Conservation (phyloP, 37 sponge, comb jelly and placozoan genomes). For the Aphrocallistes beatrix region DNA sequence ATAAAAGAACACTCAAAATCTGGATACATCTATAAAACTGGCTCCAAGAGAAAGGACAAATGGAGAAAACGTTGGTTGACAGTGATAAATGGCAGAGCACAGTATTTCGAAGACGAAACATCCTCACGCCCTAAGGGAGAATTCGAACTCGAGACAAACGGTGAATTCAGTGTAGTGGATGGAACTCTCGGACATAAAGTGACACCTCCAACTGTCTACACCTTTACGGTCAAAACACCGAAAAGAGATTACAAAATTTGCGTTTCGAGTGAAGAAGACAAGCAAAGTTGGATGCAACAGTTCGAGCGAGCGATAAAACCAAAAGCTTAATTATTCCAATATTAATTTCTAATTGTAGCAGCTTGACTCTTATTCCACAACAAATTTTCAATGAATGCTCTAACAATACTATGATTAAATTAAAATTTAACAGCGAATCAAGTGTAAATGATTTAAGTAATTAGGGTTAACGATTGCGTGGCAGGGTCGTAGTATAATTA, state of each 20-base stretch:
- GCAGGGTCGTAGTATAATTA: no score
- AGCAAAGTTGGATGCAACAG: not conserved
- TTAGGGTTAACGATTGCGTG: no score
- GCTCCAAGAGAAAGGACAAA: not conserved
- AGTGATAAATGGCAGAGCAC: not conserved
- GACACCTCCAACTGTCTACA: not conserved
- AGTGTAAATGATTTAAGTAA: no score
- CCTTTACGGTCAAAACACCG: not conserved
- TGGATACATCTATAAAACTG: not conserved
- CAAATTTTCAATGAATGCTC: no score
- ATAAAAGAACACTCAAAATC: not conserved
- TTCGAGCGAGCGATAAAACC: not conserved
- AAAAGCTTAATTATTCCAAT: no score
- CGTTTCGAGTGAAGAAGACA: not conserved
- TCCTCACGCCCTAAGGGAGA: not conserved
- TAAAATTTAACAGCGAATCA: no score
- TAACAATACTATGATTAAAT: no score
- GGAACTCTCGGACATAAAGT: not conserved
- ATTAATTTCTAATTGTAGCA: not conserved
- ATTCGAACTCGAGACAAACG: not conserved
- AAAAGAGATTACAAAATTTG: not conserved
- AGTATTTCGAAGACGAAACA: constrained; percentile 13
- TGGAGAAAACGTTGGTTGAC: not conserved
- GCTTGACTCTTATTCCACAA: not conserved
- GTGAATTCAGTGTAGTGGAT: not conserved